Evolutionary conservation across 2,888 invertebrate genomes (phyloP), one percentile per base, ranked within the genome.

Genomic region (Drosophila trichaetosa): DNA sequence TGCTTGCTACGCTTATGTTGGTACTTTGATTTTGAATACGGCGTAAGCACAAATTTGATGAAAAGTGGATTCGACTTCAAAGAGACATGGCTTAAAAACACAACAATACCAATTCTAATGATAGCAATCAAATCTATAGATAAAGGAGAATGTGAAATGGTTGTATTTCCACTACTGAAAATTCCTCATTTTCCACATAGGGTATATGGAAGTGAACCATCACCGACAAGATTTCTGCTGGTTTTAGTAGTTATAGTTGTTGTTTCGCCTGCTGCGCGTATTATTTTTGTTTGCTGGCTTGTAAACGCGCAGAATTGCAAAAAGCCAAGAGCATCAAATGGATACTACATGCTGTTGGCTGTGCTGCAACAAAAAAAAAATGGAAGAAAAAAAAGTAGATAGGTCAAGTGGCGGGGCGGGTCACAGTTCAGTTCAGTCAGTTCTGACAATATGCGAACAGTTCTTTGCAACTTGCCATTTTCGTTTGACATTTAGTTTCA

Each of bases 221-320:
- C 34, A 29, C 31, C n/a, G 1, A 31, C 13, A 1, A 11, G 18
- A 21, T n/a, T 24, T 59, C 64, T 40, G 4, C 16, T 8, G 1
- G 46, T 24, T 2, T 21, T 11, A 18, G 10, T 58, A 54, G 24
- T 33, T 48, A 4, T 42, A 51, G 16, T 24, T 65, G 61, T 33
- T 53, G 57, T 60, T 62, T 51, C 3, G 31, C 54, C n/a, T 24
- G 33, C n/a, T 70, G 67, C 24, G 51, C 61, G 70, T 76, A 58
- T 80, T 80, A 61, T 78, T 67, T 75, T 71, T 80, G 76, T 31
- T 64, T 67, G 51, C 76, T 77, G 79, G 69, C 64, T 69, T 79
- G 76, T 79, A 79, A 76, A 73, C 52, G 73, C 48, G 24, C 24
- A 36, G 67, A 73, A 63, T 53, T 57, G 56, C 4, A 56, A 59